A percentile compares a stretch with the other conserved stretches of the same genome.
Conservation (phyloP, 2,113 vertebrate species). For the Pseudonaja textilis region DNA sequence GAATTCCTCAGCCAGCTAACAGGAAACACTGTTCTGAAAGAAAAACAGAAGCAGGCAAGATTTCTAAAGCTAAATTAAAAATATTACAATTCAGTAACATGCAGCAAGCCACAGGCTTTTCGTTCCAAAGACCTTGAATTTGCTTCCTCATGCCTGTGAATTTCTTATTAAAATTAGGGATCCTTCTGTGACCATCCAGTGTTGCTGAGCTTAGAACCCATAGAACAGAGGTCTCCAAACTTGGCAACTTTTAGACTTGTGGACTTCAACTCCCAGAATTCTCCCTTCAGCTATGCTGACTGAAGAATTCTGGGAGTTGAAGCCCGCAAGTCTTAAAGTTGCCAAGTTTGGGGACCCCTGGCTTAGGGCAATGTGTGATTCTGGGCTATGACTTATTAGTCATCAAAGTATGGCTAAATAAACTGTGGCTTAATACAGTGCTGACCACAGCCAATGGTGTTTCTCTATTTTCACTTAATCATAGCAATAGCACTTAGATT, state of each 20-base stretch:
- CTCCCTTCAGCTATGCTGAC: too few species aligned
- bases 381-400: not conserved
- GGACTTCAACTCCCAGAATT: too few species aligned
- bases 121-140: not conserved
- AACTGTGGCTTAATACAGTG: not conserved
- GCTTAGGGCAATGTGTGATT: not conserved
- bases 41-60: not conserved
- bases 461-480: not conserved
- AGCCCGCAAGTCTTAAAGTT: too few species aligned
- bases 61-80: not conserved
- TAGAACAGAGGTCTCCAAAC: too few species aligned
- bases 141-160: not conserved
- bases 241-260: too few species aligned
- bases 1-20: too few species aligned
- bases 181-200: not conserved
- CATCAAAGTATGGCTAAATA: not conserved
- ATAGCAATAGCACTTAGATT: not conserved
- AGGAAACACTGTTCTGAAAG: not conserved
- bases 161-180: not conserved
- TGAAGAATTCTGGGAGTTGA: too few species aligned
- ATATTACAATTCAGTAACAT: not conserved
- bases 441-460: not conserved
- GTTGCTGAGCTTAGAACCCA: not conserved
- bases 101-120: not conserved
- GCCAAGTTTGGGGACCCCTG: too few species aligned